Base-by-base conservation (phyloP, 2,888 invertebrate genomes). In the Eumerus sabulonum region DNA sequence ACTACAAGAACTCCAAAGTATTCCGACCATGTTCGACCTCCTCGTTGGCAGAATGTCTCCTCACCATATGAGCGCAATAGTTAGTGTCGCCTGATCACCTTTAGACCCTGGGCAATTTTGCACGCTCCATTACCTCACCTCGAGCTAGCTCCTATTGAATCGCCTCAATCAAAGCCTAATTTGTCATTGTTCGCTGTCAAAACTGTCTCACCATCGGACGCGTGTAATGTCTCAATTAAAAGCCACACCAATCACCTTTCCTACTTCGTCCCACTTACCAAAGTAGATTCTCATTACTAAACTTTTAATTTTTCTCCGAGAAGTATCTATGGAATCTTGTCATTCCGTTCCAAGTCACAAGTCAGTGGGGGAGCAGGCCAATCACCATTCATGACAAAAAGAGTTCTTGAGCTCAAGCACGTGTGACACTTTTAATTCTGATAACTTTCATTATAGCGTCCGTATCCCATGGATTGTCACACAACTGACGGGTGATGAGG, bases 391-490 rank as follows among this genome's bases (percentile, higher is more conserved):
- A 54, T 17, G 66, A 16, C 44, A 63, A 59, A 63, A 59, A 27
- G 27, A 27, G 27, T 27, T 27, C 27, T 64, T n/a, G 60, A 27
- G 53, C 63, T 36, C 57, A 68, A 73, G 63, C 73, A 73, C 77
- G 73, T 77, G 73, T 77, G 77, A 77, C 73, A 77, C 57, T 77
- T 77, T 77, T 73, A 73, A 68, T 68, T 77, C 53, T 42, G 44
- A 40, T 40, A 72, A 72, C 62, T 68, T 62, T 53, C 40, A 40
- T 40, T 19, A 72, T 18, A 60, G 36, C 36, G 27, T 27, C 60
- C 54, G 14, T 14, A 35, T 9, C 14, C 27, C 9, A 27, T 27
- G 27, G 27, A 27, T 27, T 7, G 7, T 27, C 27, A 27, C 27
- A 27, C 27, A 7, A 27, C 27, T 27, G 27, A 27, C 7, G 27